These are phyloP conservation scores for Polyommatus iphigenia DNA, from an alignment of 2,888 invertebrate genomes.

Conservation along the genomic window DNA sequence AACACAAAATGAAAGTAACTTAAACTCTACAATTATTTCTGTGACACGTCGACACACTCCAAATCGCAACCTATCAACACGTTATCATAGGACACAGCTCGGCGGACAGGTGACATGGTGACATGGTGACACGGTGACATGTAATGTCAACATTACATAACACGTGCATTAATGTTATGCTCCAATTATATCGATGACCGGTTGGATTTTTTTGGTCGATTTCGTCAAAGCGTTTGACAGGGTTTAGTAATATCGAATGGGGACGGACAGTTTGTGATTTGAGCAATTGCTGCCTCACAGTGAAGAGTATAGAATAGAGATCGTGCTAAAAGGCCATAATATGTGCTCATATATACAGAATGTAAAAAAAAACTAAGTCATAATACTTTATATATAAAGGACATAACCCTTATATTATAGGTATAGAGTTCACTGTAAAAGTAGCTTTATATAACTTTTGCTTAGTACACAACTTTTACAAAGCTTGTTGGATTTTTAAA, in stretches of 20 bases:
- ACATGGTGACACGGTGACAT: constrained; percentile 51
- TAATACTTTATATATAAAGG: too few species aligned
- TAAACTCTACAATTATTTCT: background rate
- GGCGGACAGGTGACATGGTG: constrained; percentile 59
- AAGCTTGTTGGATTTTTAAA: too few species aligned
- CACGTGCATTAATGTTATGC: constrained; percentile 58
- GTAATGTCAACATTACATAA: constrained; percentile 55
- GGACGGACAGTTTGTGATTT: background rate
- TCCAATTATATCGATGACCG: constrained; percentile 64
- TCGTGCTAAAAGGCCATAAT: background rate
- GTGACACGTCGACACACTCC: background rate
- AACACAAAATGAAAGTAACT: background rate
- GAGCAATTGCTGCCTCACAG: background rate
- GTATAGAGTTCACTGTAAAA: too few species aligned
- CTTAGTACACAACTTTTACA: too few species aligned
- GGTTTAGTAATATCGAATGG: constrained; percentile 49
- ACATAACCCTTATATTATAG: too few species aligned
- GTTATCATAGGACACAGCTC: constrained; percentile 51
- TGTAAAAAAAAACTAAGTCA: too few species aligned
- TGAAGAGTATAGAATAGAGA: background rate
- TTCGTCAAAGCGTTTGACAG: constrained; percentile 44
- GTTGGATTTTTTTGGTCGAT: constrained; percentile 47
- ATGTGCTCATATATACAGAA: background rate
- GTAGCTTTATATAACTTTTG: too few species aligned
- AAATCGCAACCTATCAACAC: constrained; percentile 42